Percentiles rank a stretch among this genome's conserved stretches.
Evolutionary conservation across 1,140 invertebrate genomes (phyloP).

Genomic region (Sinonovacula constricta): DNA sequence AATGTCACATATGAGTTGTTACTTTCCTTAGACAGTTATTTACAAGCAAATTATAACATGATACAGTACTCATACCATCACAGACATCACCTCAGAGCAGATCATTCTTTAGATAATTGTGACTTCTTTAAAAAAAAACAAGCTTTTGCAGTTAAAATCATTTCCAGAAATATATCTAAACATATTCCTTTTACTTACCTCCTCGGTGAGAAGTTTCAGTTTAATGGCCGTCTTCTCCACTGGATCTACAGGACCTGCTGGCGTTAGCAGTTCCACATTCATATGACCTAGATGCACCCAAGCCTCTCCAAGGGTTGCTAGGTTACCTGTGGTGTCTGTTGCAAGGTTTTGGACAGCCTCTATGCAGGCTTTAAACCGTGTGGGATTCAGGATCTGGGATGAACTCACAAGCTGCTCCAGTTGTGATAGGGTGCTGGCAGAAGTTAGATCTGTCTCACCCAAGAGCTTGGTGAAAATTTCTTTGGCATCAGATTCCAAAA

Average conservation of each 20-base stretch:
- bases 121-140: too few species aligned
- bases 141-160: background rate
- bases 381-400: background rate
- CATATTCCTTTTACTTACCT: conserved; percentile 57
- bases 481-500: background rate
- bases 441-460: too few species aligned
- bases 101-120: too few species aligned
- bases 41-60: too few species aligned
- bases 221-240: conserved; percentile 69
- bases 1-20: too few species aligned
- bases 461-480: background rate
- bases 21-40: too few species aligned
- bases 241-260: conserved; percentile 74
- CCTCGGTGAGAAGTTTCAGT: conserved; percentile 63
- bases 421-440: too few species aligned
- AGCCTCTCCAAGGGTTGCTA: conserved; percentile 52
- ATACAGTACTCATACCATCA: background rate
- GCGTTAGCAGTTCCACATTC: conserved; percentile 62
- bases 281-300: conserved; percentile 66
- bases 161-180: too few species aligned
- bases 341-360: background rate
- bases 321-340: background rate
- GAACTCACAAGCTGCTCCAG: background rate
- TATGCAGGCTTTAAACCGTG: background rate
- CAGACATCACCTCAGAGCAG: too few species aligned